Conservation (phyloP, 2,888 invertebrate genomes). For the Pseudolycoriella hygida region DNA sequence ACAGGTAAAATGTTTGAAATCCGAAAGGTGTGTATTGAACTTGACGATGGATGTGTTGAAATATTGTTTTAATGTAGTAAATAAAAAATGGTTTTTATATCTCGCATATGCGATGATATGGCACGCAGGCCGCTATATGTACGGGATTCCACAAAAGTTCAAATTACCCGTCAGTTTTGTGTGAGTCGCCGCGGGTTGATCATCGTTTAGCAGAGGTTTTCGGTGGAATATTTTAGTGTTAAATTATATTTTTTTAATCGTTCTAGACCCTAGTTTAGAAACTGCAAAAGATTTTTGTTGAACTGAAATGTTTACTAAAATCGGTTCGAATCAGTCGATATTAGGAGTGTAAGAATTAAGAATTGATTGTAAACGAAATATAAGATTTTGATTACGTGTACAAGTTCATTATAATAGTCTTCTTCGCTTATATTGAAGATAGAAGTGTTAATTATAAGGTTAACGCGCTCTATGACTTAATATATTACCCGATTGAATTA, state of each 20-base stretch:
- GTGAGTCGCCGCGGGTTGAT: neutral
- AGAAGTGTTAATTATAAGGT: neutral
- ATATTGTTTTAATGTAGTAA: too few relatives aligned
- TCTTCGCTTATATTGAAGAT: neutral
- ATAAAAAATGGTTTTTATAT: too few relatives aligned
- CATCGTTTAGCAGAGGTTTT: neutral
- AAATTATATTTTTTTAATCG: neutral
- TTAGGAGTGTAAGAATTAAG: neutral
- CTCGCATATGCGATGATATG: neutral
- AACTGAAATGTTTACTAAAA: neutral
- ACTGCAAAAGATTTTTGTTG: neutral
- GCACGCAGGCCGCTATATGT: neutral
- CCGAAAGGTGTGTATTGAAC: too few relatives aligned
- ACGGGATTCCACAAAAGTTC: neutral
- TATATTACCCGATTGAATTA: neutral
- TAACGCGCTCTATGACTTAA: neutral
- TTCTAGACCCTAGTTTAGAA: neutral
- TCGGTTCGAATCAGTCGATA: neutral
- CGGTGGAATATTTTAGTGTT: neutral
- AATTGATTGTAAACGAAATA: neutral
- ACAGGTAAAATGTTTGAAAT: too few relatives aligned
- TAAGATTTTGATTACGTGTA: conserved; percentile 6
- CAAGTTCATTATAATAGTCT: neutral
- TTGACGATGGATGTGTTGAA: too few relatives aligned
- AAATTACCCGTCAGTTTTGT: neutral